Percentiles rank a stretch among this genome's conserved stretches.
Evolutionary conservation across 2,888 invertebrate genomes (phyloP).

Genomic region (Ectobius pallidus): DNA sequence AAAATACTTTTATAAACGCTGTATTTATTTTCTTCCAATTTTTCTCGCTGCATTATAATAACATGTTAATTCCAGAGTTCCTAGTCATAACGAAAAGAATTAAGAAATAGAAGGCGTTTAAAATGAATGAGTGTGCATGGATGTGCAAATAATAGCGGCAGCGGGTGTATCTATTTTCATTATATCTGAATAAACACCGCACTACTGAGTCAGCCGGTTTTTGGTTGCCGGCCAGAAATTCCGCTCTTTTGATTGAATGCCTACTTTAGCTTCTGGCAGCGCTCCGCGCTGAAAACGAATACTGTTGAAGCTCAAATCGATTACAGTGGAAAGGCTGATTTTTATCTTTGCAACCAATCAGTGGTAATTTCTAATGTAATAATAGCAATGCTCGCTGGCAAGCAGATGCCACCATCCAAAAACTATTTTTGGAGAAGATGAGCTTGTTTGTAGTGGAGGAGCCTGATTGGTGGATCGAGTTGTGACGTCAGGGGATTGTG

Average conservation of each 20-base stretch:
- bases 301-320: not conserved
- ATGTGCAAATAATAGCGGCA: too few relatives aligned
- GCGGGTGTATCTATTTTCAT: too few relatives aligned
- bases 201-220: not conserved
- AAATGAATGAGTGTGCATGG: too few relatives aligned
- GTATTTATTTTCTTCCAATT: too few relatives aligned
- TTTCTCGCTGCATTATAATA: too few relatives aligned
- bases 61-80: too few relatives aligned
- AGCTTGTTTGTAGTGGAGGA: conserved; percentile 6
- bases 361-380: not conserved
- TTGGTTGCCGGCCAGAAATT: not conserved
- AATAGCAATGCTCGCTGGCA: not conserved
- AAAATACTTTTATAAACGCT: too few relatives aligned
- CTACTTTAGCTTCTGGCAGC: not conserved
- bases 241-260: not conserved
- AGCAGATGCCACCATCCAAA: too few relatives aligned
- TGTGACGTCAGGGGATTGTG: conserved; percentile 33
- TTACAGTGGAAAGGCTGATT: not conserved
- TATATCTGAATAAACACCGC: too few relatives aligned
- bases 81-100: too few relatives aligned
- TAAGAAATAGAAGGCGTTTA: too few relatives aligned
- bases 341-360: not conserved
- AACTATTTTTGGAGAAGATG: conserved; percentile 32
- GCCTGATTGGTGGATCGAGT: conserved; percentile 27
- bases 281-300: not conserved